phyloP scores from a whole-genome alignment of 2,888 invertebrate genomes.

The Blastobasis lacticolella region DNA sequence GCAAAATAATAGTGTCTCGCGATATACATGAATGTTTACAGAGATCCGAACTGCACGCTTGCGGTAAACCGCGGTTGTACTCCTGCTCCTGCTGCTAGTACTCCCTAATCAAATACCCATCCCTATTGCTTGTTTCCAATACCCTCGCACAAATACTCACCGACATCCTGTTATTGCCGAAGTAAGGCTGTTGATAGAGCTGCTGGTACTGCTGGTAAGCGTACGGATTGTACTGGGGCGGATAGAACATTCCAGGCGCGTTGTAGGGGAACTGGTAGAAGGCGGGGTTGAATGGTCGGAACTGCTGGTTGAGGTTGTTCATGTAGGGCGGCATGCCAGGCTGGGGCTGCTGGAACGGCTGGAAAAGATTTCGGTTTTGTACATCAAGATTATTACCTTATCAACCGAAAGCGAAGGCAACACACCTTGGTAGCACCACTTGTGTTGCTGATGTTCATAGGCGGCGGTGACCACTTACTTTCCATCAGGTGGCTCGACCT shows the following conservation, averaged over 20 bases:
- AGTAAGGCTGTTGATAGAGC: conserved; percentile 57
- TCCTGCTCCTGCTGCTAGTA: no score
- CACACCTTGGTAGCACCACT: no score
- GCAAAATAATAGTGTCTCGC: no score
- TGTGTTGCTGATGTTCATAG: no score
- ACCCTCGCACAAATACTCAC: conserved; percentile 68
- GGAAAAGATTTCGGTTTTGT: conserved; percentile 9
- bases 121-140: no score
- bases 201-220: conserved; percentile 37
- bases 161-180: conserved; percentile 66
- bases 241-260: conserved; percentile 54
- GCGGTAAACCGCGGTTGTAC: no score
- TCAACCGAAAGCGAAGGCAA: no score
- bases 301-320: conserved; percentile 48
- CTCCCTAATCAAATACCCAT: no score
- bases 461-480: no score
- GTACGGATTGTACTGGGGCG: conserved; percentile 58
- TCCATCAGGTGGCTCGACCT: no score
- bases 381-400: not conserved
- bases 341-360: conserved; percentile 34
- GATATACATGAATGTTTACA: no score
- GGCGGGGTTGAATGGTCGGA: conserved; percentile 59
- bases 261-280: conserved; percentile 69
- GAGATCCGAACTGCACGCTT: no score
- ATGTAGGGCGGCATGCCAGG: conserved; percentile 43